Conservation (phyloP, 2,888 invertebrate genomes). For the Prenolepis imparis region DNA sequence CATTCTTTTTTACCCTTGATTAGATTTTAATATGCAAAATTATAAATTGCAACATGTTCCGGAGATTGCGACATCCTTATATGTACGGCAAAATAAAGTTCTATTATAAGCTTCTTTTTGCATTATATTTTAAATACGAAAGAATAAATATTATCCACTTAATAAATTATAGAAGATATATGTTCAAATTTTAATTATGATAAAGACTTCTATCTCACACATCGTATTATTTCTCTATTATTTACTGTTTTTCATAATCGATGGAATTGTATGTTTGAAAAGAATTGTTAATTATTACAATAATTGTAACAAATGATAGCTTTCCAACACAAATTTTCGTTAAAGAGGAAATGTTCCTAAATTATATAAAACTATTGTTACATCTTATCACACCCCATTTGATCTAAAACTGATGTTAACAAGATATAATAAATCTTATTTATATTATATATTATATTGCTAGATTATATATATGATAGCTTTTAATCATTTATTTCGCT, state of each 20-base stretch:
- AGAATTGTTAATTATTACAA: neutral
- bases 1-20: neutral
- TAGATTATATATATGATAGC: neutral
- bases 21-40: neutral
- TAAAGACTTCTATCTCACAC: neutral
- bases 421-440: constrained; percentile 25
- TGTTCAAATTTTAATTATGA: neutral
- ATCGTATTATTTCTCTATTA: neutral
- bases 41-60: neutral
- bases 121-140: neutral
- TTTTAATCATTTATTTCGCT: constrained; percentile 17
- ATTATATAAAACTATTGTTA: neutral
- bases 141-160: neutral
- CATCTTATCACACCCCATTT: constrained; percentile 11
- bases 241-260: neutral
- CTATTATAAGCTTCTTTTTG: neutral
- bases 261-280: neutral
- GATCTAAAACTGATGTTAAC: constrained; percentile 14
- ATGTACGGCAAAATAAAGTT: neutral
- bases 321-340: neutral
- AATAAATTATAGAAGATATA: neutral
- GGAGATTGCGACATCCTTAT: neutral
- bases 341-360: neutral
- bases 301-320: neutral
- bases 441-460: neutral